phyloP scores from a whole-genome alignment of 1,140 invertebrate species.

The Ceratosolen fusciceps region DNA sequence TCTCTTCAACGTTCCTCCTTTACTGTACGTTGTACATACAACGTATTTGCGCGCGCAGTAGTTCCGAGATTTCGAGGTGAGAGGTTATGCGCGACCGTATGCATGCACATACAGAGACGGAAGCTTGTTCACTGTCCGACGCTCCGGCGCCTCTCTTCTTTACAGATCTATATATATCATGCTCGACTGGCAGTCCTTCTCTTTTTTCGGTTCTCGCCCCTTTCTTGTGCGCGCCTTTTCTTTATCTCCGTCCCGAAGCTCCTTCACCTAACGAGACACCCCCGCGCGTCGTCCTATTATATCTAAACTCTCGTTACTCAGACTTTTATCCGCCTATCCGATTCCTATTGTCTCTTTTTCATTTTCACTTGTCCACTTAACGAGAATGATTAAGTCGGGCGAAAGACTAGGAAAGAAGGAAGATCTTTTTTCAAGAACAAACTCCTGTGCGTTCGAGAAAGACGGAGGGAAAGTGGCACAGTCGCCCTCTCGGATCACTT shows the following conservation, averaged over 20 bases:
- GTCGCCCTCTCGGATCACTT: not conserved
- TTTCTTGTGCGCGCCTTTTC: conserved; percentile 49
- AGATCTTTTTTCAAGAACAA: not conserved
- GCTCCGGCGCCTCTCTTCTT: conserved; percentile 30
- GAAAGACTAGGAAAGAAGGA: not conserved
- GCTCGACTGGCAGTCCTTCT: conserved; percentile 6
- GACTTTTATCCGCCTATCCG: not conserved
- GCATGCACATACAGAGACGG: not conserved
- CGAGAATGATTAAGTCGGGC: not conserved
- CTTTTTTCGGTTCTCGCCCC: conserved; percentile 43
- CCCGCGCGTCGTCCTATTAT: no score
- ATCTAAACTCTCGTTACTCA: no score
- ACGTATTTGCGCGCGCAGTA: not conserved
- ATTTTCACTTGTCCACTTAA: not conserved
- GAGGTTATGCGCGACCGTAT: not conserved
- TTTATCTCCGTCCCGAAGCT: not conserved
- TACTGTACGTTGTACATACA: not conserved
- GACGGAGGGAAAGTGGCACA: not conserved
- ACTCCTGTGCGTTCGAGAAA: not conserved
- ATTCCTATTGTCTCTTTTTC: not conserved
- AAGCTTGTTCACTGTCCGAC: not conserved
- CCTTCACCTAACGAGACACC: not conserved
- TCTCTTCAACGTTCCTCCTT: not conserved
- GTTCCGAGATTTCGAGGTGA: not conserved
- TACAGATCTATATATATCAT: conserved; percentile 4